phyloP scores from a whole-genome alignment of 2,797 vertebrate genomes.

The Picus viridis region DNA sequence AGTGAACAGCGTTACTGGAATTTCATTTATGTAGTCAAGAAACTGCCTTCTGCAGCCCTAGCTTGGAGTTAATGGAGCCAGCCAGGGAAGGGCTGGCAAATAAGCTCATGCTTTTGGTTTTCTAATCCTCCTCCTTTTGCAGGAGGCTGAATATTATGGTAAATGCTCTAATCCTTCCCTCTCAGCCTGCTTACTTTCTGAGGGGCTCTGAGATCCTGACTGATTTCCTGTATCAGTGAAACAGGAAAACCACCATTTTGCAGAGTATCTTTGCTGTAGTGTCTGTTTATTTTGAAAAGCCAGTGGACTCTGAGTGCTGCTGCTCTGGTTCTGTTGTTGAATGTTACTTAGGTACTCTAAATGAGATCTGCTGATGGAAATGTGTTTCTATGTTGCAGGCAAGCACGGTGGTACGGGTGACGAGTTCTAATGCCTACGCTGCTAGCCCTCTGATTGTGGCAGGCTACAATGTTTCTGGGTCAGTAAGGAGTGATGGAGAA shows the following conservation, averaged over 20 bases:
- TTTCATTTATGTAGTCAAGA: background rate
- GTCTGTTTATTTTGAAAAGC: background rate
- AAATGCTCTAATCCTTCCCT: background rate
- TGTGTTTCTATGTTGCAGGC: constrained; percentile 77
- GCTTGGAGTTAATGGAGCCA: background rate
- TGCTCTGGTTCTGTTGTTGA: background rate
- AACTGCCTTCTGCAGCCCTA: rapidly evolving
- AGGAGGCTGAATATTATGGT: background rate
- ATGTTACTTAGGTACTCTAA: background rate
- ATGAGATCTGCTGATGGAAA: background rate
- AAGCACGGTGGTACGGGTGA: constrained; percentile 86
- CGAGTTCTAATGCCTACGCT: constrained; percentile 88
- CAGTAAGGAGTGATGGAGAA: constrained; percentile 95
- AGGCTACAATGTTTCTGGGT: constrained; percentile 94
- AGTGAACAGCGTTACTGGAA: background rate
- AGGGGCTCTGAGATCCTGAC: background rate
- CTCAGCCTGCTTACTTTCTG: background rate
- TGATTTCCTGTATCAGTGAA: background rate
- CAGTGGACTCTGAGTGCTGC: background rate
- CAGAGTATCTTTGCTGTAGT: background rate
- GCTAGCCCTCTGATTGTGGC: constrained; percentile 88
- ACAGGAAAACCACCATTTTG: background rate
- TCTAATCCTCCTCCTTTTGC: background rate
- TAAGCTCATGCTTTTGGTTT: background rate
- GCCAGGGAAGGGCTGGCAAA: background rate